Percentiles rank a stretch among this genome's conserved stretches.
Conservation (phyloP, 37 sponge, comb jelly and placozoan species). For the Crambe crambe region DNA sequence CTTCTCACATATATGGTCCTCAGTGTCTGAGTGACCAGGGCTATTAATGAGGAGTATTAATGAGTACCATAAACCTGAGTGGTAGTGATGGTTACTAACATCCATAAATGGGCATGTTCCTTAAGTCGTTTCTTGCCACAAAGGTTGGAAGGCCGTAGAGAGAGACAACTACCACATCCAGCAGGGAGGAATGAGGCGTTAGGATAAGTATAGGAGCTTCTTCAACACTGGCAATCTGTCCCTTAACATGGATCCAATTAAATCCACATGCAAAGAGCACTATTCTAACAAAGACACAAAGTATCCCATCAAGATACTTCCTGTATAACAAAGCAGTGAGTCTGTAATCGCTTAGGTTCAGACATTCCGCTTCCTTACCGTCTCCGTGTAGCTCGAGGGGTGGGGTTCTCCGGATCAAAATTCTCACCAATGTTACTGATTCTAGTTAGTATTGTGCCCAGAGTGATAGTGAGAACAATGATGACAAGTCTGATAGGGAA, state of each 20-base stretch:
- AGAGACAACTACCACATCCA: constrained; percentile 50
- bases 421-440: constrained; percentile 4
- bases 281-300: too few relatives aligned
- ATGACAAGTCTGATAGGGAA: constrained; percentile 34
- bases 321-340: too few relatives aligned
- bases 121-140: constrained; percentile 22
- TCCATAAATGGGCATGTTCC: constrained; percentile 53
- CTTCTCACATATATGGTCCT: constrained; percentile 65
- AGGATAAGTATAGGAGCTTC: constrained; percentile 62
- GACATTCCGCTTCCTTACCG: too few relatives aligned
- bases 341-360: too few relatives aligned
- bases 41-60: background rate
- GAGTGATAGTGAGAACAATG: constrained; percentile 13
- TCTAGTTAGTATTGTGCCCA: background rate
- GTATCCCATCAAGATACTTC: too few relatives aligned
- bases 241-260: constrained; percentile 51
- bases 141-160: constrained; percentile 25
- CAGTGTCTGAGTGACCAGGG: constrained; percentile 8
- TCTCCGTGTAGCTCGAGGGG: constrained; percentile 34
- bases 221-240: constrained; percentile 1
- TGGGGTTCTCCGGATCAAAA: constrained; percentile 29
- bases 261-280: constrained; percentile 69
- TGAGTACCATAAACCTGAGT: background rate
- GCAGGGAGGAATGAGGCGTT: constrained; percentile 61
- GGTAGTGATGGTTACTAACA: constrained; percentile 22